phyloP scores from a whole-genome alignment of 2,797 vertebrate genomes.

The Momotus momota region DNA sequence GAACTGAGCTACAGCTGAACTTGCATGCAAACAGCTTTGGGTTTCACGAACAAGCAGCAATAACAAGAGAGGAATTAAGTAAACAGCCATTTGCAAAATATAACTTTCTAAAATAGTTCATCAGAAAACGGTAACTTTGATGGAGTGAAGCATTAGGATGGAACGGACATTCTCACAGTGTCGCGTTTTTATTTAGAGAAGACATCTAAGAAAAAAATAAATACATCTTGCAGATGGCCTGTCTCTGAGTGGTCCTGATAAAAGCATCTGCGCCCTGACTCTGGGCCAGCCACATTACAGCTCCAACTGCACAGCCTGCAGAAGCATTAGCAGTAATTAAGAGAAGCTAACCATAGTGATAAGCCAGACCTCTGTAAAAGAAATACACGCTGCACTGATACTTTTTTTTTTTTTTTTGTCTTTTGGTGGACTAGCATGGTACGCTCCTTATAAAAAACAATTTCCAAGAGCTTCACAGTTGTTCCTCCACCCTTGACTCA shows the following conservation, averaged over 20 bases:
- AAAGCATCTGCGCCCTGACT: neutral
- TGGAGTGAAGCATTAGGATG: neutral
- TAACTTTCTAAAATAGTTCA: neutral
- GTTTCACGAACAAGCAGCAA: neutral
- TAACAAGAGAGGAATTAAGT: neutral
- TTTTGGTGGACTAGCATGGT: neutral
- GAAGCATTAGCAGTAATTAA: conserved; percentile 34
- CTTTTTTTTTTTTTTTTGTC: neutral
- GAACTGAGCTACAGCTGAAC: neutral
- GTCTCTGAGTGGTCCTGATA: neutral
- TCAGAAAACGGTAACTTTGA: neutral
- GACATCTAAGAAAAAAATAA: neutral
- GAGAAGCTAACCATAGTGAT: neutral
- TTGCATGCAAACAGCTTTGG: neutral
- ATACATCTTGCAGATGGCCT: conserved; percentile 21
- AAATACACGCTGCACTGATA: neutral
- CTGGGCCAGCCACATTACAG: neutral
- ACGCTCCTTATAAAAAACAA: neutral
- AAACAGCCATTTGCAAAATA: conserved; percentile 24
- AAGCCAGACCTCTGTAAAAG: neutral
- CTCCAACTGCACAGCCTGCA: conserved; percentile 13
- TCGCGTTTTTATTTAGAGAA: conserved; percentile 19
- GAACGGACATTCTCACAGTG: neutral
- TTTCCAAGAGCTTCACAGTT: neutral
- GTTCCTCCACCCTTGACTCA: neutral